Evolutionary conservation across 2,888 invertebrate genomes (phyloP), one percentile per base, ranked within the genome.

Genomic region (Apodemia zela): DNA sequence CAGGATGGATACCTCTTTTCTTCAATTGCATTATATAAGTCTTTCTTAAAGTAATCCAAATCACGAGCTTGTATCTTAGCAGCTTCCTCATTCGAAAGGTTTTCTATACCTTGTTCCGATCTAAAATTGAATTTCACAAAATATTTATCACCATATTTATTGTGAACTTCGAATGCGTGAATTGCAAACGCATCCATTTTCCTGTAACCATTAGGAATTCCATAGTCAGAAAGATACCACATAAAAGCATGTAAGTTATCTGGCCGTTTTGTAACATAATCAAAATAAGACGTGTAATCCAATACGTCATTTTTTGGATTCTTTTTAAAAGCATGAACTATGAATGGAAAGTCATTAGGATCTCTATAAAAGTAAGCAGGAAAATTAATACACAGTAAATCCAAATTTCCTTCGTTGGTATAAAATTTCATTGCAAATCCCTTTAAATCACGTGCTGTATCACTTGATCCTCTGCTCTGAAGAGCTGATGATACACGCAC

Each of bases 391-490:
- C 97, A 96, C 25, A 98, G 95, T 62, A 98, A 85, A 87, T 98
- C 98, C 94, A 98, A 95, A 71, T 95, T 95, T 57, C 97, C 97
- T 73, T 97, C 96, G 68, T 95, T 95, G 0, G 97, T 96, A 82
- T 98, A 98, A 79, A 98, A 96, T 82, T 98, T 98, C 0, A 98
- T 85, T 0, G 97, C 96, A 76, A 98, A 96, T 11, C 97, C 98
- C 73, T 97, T 94, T 1, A 96, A 94, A 82, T 98, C 98, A 66
- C 97, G 94, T 0, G 92, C 94, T 10, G 96, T 94, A 79, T 98
- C 98, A 15, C 95, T 94, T 0, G 97, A 97, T 2, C 98, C 98
- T 67, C 92, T 0, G 82, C 96, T 97, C 38, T 97, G 96, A 42
- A 94, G 93, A 0, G 95, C 95, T n/a, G 95, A 94, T 0, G 97